Conservation (phyloP, 2,888 invertebrate genomes). For the Acrobasis suavella region DNA sequence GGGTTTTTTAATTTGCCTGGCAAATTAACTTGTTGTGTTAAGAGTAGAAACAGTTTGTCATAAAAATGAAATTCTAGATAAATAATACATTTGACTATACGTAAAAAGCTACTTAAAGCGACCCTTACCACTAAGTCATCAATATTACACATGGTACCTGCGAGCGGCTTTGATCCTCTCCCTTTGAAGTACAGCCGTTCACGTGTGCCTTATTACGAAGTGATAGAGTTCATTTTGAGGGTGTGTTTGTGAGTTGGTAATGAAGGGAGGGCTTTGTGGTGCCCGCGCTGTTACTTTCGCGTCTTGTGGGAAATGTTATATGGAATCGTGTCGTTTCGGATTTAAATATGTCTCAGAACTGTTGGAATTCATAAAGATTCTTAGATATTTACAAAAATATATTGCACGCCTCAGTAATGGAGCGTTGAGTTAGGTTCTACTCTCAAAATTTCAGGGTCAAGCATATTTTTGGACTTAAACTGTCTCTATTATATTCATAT, state of each 20-base stretch:
- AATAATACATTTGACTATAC: background rate
- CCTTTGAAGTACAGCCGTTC: background rate
- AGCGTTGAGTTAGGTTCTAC: no score
- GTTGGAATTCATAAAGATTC: background rate
- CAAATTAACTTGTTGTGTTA: no score
- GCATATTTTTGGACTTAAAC: no score
- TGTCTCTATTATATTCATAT: no score
- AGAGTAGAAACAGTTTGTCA: background rate
- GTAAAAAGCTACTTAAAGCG: conserved; percentile 5
- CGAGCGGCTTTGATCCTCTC: conserved; percentile 1
- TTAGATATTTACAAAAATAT: no score
- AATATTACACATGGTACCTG: conserved; percentile 12
- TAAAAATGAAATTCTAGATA: background rate
- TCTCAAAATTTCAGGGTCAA: no score
- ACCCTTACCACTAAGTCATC: conserved; percentile 14
- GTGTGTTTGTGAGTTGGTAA: conserved; percentile 10
- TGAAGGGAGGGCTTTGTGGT: background rate
- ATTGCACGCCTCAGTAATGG: no score
- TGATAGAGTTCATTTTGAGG: background rate
- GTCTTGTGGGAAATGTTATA: background rate
- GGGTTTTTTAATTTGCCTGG: no score
- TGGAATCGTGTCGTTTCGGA: background rate
- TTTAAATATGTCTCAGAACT: background rate
- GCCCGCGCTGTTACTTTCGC: conserved; percentile 6
- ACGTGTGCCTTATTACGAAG: background rate